Evolutionary conservation across 2,113 vertebrate species (phyloP).

Genomic region (Megaceryle maxima): DNA sequence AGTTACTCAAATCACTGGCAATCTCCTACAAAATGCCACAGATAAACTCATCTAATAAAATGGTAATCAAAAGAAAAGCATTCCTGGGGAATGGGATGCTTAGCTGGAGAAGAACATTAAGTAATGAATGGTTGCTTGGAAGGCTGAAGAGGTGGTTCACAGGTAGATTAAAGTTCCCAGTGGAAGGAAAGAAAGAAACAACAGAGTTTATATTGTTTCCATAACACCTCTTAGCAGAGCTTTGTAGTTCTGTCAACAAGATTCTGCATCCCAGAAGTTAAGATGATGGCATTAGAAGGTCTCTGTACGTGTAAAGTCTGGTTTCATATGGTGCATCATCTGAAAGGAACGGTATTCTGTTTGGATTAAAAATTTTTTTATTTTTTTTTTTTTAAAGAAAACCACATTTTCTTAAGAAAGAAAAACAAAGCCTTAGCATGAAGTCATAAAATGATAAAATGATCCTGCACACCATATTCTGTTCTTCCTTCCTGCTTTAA

Average conservation of each 20-base stretch:
- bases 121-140: conserved; percentile 25
- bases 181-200: neutral
- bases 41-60: neutral
- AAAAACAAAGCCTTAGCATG: neutral
- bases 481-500: neutral
- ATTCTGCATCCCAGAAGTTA: neutral
- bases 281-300: neutral
- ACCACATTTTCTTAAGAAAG: neutral
- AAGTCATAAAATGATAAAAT: neutral
- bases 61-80: neutral
- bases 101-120: conserved; percentile 25
- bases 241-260: neutral
- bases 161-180: neutral
- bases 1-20: neutral
- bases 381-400: neutral
- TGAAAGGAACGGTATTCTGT: neutral
- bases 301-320: neutral
- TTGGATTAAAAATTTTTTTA: too few relatives aligned
- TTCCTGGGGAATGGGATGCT: neutral
- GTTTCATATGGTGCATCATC: neutral
- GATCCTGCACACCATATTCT: neutral
- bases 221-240: neutral
- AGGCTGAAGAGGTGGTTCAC: neutral
- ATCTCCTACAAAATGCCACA: neutral
- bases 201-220: neutral